Evolutionary conservation across 2,888 invertebrate species (phyloP), one percentile per base, ranked within the genome.

Genomic region (Diachrysia chrysitis): DNA sequence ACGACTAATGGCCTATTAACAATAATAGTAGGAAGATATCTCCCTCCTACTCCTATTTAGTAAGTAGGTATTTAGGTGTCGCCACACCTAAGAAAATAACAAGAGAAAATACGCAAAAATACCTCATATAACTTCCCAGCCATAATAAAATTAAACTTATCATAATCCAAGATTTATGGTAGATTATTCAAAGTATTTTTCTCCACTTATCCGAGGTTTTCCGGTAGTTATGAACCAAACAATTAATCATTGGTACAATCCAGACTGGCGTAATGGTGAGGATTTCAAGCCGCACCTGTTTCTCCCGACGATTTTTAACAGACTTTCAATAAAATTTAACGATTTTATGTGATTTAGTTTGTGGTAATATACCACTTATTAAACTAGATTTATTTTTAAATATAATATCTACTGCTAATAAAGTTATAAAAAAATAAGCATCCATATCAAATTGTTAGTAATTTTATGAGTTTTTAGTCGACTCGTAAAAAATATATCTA

Each of bases 231-330:
- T 60, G 59, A 55, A 73, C 63, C 62, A 60, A 37, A 63, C 82
- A 58, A 80, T 80, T 80, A 82, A 80, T 80, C 82, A 82, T 71
- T 54, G 57, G 63, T 66, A 54, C 60, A 59, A 64, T 63, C 56
- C 61, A 60, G 69, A 58, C 67, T 58, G 12, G n/a, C 25, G 60
- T 58, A 73, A 80, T 82, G 60, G 69, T 69, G 63, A 65, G 56
- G 71, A 77, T 82, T 80, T 68, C 61, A 17, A 65, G 58, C 69
- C 61, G 66, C 80, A 80, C 69, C 82, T 80, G 80, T 68, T 69
- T 23, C 63, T 42, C 9, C 10, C 32, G 48, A 42, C 61, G 42
- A 66, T 73, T 79, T 81, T 82, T 70, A 79, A 79, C 63, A 32
- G 51, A 64, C 57, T 67, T 35, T 12, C 23, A 0, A 48, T 59